Percentiles rank a stretch among this genome's conserved stretches.
Conservation (phyloP, 2,797 vertebrate species). For the Schizothorax lantsangensis region DNA sequence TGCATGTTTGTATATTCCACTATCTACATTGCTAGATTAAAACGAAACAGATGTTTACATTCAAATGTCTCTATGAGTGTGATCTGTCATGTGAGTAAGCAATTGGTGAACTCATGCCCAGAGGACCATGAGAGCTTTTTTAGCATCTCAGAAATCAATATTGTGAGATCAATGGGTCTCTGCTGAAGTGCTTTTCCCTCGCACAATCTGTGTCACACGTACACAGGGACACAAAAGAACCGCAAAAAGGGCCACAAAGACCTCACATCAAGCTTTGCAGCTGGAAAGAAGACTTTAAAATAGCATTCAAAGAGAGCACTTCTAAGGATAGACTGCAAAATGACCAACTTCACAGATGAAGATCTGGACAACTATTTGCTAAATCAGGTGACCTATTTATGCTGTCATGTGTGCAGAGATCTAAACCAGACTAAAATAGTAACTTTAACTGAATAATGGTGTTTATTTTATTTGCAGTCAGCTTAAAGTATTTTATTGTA, state of each 20-base stretch:
- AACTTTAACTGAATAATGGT: background rate
- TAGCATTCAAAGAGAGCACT: background rate
- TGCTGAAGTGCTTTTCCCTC: slow-evolving; percentile 57
- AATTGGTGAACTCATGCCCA: slow-evolving; percentile 41
- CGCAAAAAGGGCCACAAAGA: slow-evolving; percentile 15
- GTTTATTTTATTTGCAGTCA: background rate
- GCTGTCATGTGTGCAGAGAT: background rate
- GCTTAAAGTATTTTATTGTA: background rate
- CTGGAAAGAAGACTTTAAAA: slow-evolving; percentile 21
- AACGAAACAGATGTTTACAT: background rate
- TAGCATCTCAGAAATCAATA: slow-evolving; percentile 59
- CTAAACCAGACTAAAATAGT: background rate
- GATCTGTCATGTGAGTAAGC: slow-evolving; percentile 47
- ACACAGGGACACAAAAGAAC: slow-evolving; percentile 41
- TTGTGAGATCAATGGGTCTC: slow-evolving; percentile 59
- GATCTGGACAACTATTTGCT: slow-evolving; percentile 77
- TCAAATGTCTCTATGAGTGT: slow-evolving; percentile 20
- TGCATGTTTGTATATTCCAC: background rate
- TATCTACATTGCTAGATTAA: background rate
- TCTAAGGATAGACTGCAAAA: slow-evolving; percentile 58
- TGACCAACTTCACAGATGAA: slow-evolving; percentile 77
- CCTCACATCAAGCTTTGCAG: slow-evolving; percentile 1
- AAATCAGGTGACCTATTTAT: slow-evolving; percentile 76
- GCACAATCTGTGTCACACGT: slow-evolving; percentile 49
- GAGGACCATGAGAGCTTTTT: slow-evolving; percentile 54